These are phyloP conservation scores for Epirrhoe alternata DNA, from an alignment of 2,888 invertebrate genomes.

Conservation along the genomic window DNA sequence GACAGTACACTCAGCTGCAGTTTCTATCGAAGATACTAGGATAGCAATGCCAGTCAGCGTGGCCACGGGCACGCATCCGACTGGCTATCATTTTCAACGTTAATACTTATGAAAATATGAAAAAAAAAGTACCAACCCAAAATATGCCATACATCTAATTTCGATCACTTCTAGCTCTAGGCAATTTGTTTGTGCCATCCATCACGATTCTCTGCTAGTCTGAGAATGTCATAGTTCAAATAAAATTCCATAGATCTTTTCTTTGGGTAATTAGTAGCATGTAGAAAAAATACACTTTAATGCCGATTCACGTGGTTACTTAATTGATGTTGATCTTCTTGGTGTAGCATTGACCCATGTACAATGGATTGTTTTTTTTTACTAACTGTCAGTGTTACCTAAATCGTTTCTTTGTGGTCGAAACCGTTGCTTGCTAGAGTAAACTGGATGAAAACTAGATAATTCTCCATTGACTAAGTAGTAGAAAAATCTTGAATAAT, in stretches of 20 bases:
- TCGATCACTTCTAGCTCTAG: too few species aligned
- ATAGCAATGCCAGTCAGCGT: not conserved
- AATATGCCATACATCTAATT: too few species aligned
- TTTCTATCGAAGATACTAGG: not conserved
- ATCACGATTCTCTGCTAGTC: too few species aligned
- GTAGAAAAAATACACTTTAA: not conserved
- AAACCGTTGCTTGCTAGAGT: not conserved
- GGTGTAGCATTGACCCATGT: not conserved
- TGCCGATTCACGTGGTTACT: not conserved
- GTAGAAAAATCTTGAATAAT: not conserved
- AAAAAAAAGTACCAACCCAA: too few species aligned
- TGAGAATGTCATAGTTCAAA: too few species aligned
- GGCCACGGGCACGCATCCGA: too few species aligned
- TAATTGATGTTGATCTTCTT: not conserved
- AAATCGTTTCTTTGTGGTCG: not conserved
- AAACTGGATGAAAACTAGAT: not conserved
- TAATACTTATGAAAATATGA: too few species aligned
- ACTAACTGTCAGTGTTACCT: not conserved
- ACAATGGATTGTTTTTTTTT: not conserved
- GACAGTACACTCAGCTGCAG: constrained; percentile 49
- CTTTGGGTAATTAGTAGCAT: not conserved
- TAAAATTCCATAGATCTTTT: not conserved
- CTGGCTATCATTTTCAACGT: too few species aligned
- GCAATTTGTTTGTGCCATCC: too few species aligned
- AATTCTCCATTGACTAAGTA: not conserved